A percentile compares a stretch with the other conserved stretches of the same genome.
These are phyloP conservation scores for Odontophorus gujanensis DNA, from an alignment of 2,113 vertebrate genomes.

Conservation along the genomic window DNA sequence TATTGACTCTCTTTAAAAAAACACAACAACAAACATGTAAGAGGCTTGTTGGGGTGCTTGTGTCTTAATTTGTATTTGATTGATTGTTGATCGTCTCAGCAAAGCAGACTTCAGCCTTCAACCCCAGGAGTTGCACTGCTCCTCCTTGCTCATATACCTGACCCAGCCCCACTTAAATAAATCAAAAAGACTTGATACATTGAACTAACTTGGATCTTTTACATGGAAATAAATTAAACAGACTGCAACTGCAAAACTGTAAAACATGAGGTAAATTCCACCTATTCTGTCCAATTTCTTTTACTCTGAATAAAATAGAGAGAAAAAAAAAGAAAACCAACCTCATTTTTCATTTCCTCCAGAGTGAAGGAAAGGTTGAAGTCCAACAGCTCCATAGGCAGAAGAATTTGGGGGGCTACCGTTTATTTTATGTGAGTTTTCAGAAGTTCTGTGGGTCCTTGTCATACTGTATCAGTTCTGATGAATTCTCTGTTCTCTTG, in stretches of 20 bases:
- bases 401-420: background rate
- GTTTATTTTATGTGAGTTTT: background rate
- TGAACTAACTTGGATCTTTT: background rate
- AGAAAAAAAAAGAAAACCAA: background rate
- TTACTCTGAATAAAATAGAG: background rate
- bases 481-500: constrained; percentile 15
- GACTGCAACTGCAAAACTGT: background rate
- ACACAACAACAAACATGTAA: background rate
- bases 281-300: background rate
- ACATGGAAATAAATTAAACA: background rate
- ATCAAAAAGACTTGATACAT: background rate
- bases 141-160: background rate
- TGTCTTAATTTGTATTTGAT: background rate
- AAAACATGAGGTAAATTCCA: background rate
- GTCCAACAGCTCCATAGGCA: background rate
- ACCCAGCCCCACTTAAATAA: background rate
- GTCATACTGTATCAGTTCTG: background rate
- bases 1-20: background rate
- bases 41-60: background rate
- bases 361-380: background rate
- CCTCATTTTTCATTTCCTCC: rapidly evolving
- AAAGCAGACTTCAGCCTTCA: background rate
- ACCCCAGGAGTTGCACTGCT: background rate
- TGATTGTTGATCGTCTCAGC: background rate
- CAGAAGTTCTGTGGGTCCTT: background rate